Percentiles rank a stretch among this genome's conserved stretches.
phyloP scores from a whole-genome alignment of 2,888 invertebrate species.

The Augochlorella aurata region DNA sequence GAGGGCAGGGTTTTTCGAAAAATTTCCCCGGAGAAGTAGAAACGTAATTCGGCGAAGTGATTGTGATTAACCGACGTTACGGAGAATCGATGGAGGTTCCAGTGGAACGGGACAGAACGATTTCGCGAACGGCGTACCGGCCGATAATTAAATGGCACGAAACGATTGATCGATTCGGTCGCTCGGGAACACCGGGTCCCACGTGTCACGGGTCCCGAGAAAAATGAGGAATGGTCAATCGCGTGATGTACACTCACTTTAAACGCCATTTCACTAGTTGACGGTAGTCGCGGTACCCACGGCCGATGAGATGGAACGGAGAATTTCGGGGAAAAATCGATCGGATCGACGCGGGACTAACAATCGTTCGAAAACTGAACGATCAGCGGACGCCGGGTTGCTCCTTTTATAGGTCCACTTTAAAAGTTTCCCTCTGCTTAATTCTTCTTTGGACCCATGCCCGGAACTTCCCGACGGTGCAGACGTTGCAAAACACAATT shows the following conservation, averaged over 20 bases:
- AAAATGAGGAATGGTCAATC: constrained; percentile 44
- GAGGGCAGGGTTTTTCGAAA: neutral
- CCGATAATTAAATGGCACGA: constrained; percentile 42
- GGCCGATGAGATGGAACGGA: neutral
- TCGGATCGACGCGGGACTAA: constrained; percentile 45
- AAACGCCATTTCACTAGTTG: constrained; percentile 51
- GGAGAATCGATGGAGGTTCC: constrained; percentile 23
- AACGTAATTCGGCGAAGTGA: constrained; percentile 19
- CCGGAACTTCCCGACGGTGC: constrained; percentile 57
- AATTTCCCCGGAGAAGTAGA: constrained; percentile 2
- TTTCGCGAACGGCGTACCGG: neutral
- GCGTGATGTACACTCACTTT: constrained; percentile 63
- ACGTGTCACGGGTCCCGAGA: neutral
- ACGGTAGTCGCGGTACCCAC: constrained; percentile 7
- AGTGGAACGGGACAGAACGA: constrained; percentile 9
- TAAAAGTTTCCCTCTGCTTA: constrained; percentile 64
- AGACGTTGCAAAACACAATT: constrained; percentile 77
- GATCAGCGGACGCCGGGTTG: constrained; percentile 17
- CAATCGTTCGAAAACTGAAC: constrained; percentile 57
- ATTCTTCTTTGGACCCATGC: constrained; percentile 67
- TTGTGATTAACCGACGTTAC: constrained; percentile 20
- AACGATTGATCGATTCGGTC: constrained; percentile 37
- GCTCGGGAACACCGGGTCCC: constrained; percentile 5
- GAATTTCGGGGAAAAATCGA: constrained; percentile 6
- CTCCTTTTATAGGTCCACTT: constrained; percentile 68